Conservation (phyloP, 2,888 invertebrate species). For the Nymphalis c-album region DNA sequence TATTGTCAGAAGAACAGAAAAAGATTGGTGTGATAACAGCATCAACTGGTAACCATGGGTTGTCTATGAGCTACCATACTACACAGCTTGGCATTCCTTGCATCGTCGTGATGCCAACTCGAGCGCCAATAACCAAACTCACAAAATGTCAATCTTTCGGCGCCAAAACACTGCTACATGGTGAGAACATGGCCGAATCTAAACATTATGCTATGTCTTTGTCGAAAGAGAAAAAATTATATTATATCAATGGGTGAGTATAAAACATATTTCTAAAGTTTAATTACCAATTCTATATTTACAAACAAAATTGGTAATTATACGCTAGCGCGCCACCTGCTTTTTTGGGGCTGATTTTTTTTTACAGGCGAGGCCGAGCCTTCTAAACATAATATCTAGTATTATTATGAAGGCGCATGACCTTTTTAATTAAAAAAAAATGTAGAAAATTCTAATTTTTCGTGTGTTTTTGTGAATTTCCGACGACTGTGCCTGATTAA, state of each 20-base stretch:
- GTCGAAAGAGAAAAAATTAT: slow-evolving; percentile 85
- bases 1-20: slow-evolving; percentile 87
- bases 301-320: too few relatives aligned
- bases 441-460: too few relatives aligned
- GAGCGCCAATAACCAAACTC: slow-evolving; percentile 95
- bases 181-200: slow-evolving; percentile 89
- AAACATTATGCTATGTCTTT: slow-evolving; percentile 88
- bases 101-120: slow-evolving; percentile 93
- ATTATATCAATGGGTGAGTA: slow-evolving; percentile 92
- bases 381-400: too few relatives aligned
- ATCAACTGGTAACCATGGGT: slow-evolving; percentile 95
- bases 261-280: neutral
- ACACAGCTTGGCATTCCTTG: slow-evolving; percentile 85
- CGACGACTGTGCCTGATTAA: too few relatives aligned
- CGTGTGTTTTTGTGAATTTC: too few relatives aligned
- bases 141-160: slow-evolving; percentile 89
- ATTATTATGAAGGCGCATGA: too few relatives aligned
- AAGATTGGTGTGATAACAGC: slow-evolving; percentile 92
- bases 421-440: too few relatives aligned
- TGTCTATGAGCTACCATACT: slow-evolving; percentile 88
- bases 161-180: slow-evolving; percentile 89
- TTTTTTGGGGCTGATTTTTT: too few relatives aligned
- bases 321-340: too few relatives aligned
- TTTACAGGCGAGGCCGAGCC: too few relatives aligned
- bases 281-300: too few relatives aligned